These are phyloP conservation scores for Simalia tracyae DNA, from an alignment of 2,797 vertebrate genomes.

Conservation along the genomic window DNA sequence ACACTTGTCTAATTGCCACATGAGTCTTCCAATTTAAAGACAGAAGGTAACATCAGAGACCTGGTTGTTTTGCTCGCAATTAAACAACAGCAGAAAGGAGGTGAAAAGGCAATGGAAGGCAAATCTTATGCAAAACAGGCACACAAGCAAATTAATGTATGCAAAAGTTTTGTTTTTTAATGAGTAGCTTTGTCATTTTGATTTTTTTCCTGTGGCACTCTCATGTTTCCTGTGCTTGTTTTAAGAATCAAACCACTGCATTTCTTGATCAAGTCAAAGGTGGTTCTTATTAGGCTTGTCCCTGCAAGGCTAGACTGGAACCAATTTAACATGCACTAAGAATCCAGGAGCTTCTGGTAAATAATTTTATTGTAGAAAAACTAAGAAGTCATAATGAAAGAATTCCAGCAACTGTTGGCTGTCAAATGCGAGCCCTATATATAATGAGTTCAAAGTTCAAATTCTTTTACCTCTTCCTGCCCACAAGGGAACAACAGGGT, in stretches of 20 bases:
- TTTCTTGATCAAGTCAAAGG: neutral
- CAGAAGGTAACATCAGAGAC: neutral
- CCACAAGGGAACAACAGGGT: neutral
- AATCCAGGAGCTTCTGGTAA: neutral
- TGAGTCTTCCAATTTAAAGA: neutral
- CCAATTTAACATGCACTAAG: neutral
- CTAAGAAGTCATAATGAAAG: neutral
- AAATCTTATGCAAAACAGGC: rapidly evolving
- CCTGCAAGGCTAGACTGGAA: neutral
- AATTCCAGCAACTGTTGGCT: neutral
- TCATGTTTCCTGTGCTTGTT: neutral
- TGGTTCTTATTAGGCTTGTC: neutral
- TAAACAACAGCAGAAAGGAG: neutral
- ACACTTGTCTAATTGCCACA: constrained; percentile 30
- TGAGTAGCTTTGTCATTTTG: neutral
- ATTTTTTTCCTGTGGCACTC: neutral
- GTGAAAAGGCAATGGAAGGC: neutral
- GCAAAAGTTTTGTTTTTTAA: rapidly evolving
- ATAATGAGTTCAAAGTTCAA: neutral
- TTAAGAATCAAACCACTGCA: neutral
- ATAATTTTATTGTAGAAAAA: neutral
- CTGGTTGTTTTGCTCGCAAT: neutral
- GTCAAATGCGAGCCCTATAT: neutral
- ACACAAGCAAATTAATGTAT: rapidly evolving
- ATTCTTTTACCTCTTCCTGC: neutral